These are phyloP conservation scores for Sepiola atlantica DNA, from an alignment of 2,888 invertebrate species.

Conservation along the genomic window DNA sequence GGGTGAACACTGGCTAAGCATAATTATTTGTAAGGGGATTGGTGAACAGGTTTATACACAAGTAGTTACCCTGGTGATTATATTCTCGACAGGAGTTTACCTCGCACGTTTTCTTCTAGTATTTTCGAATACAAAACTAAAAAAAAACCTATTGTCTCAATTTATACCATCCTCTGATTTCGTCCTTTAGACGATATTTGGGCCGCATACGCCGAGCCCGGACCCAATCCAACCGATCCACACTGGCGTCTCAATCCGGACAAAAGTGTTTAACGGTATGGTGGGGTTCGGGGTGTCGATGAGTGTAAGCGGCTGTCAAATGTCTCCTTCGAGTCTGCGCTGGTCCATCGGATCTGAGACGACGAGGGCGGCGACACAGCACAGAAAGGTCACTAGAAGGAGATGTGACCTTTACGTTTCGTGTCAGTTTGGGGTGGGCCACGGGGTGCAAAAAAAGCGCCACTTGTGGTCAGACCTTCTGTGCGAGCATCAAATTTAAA, in stretches of 20 bases:
- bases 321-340: conserved; percentile 21
- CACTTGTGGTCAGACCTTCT: not conserved
- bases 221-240: not conserved
- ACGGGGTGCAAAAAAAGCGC: not conserved
- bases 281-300: not conserved
- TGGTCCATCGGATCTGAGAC: not conserved
- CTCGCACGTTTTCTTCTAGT: too few species aligned
- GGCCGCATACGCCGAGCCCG: too few species aligned
- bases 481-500: not conserved
- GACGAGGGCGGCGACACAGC: not conserved
- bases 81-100: too few species aligned
- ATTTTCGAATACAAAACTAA: too few species aligned
- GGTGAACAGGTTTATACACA: too few species aligned
- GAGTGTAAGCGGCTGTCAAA: not conserved
- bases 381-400: not conserved
- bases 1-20: too few species aligned
- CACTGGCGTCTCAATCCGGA: not conserved
- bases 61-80: too few species aligned
- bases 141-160: not conserved
- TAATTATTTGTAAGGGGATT: too few species aligned
- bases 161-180: not conserved
- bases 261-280: not conserved
- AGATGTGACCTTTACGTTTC: not conserved
- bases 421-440: not conserved
- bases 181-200: not conserved